Percentiles rank a stretch among this genome's conserved stretches.
Conservation (phyloP, 1,140 invertebrate genomes). For the Stenopsyche tienmushanensis region DNA sequence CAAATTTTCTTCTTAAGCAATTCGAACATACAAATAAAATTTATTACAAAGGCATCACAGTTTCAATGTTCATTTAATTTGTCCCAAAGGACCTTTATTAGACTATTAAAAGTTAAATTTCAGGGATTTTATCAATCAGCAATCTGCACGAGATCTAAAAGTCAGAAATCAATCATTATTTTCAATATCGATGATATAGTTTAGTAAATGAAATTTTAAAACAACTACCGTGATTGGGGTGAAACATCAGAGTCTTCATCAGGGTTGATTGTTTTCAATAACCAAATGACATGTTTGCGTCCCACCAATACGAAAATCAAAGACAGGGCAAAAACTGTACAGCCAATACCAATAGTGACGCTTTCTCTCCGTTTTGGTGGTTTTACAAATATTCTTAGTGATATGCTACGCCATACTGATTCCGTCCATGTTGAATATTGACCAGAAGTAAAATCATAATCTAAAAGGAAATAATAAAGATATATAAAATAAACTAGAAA, state of each 20-base stretch:
- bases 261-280: not conserved
- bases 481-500: not conserved
- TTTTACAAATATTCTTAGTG: slow-evolving; percentile 78
- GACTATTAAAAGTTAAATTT: not conserved
- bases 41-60: slow-evolving; percentile 18
- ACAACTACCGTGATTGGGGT: not conserved
- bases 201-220: not conserved
- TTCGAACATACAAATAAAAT: not conserved
- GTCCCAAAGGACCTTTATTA: not conserved
- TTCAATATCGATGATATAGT: not conserved
- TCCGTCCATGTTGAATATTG: slow-evolving; percentile 90
- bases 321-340: slow-evolving; percentile 12
- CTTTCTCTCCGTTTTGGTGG: slow-evolving; percentile 70
- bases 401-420: slow-evolving; percentile 77
- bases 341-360: slow-evolving; percentile 65
- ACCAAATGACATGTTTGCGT: slow-evolving; percentile 19
- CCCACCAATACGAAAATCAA: slow-evolving; percentile 15
- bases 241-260: slow-evolving; percentile 3
- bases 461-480: slow-evolving; percentile 50
- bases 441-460: slow-evolving; percentile 77
- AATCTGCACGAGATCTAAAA: slow-evolving; percentile 20
- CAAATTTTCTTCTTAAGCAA: not conserved
- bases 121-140: slow-evolving; percentile 15
- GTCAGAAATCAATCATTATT: slow-evolving; percentile 2
- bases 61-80: not conserved